Evolutionary conservation across 2,888 invertebrate genomes (phyloP).

Genomic region (Troides helena): DNA sequence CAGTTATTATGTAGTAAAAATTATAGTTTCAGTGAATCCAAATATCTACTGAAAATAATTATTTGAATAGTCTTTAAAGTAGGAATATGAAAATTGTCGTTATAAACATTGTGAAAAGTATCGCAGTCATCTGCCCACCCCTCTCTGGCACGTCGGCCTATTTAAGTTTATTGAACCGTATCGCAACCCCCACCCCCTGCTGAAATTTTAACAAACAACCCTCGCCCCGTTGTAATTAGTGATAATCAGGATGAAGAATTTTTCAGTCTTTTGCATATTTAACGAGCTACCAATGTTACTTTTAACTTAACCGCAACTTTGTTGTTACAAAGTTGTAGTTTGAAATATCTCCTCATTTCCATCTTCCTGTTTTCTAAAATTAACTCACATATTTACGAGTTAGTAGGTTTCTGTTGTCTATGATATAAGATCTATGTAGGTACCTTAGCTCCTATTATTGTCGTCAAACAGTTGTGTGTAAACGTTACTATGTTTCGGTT

Average conservation of each 20-base stretch:
- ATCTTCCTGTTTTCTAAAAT: too few species aligned
- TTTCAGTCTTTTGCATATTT: conserved; percentile 52
- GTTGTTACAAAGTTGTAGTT: background rate
- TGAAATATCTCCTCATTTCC: too few species aligned
- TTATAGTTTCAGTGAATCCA: too few species aligned
- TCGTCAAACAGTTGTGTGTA: too few species aligned
- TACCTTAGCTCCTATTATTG: too few species aligned
- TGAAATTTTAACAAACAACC: conserved; percentile 55
- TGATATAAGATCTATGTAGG: too few species aligned
- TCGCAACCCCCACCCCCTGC: conserved; percentile 39
- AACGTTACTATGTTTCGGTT: too few species aligned
- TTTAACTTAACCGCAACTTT: conserved; percentile 7
- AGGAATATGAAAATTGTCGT: conserved; percentile 21
- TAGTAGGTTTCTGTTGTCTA: too few species aligned
- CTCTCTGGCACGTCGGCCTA: conserved; percentile 47
- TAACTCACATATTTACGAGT: too few species aligned
- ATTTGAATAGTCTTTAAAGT: conserved; percentile 12
- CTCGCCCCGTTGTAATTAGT: conserved; percentile 63
- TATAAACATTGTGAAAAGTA: conserved; percentile 26
- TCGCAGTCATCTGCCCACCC: conserved; percentile 16
- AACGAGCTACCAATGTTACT: conserved; percentile 43
- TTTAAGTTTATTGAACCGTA: conserved; percentile 65
- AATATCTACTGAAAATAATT: background rate
- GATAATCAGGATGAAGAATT: conserved; percentile 62
- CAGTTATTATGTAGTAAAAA: too few species aligned